Evolutionary conservation across 2,888 invertebrate genomes (phyloP).

Genomic region (Furcula furcula): DNA sequence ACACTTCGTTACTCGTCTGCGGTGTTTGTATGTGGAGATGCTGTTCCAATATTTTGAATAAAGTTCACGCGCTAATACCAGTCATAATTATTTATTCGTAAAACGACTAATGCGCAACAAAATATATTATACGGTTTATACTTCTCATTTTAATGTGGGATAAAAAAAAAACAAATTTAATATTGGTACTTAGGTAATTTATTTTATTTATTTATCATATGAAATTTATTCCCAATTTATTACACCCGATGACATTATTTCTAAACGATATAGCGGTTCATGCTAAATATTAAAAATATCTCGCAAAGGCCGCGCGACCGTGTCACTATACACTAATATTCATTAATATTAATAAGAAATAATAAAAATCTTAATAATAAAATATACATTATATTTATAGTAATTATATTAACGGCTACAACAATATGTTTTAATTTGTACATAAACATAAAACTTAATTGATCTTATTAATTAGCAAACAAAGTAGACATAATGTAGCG

Average conservation of each 20-base stretch:
- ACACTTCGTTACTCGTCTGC: no score
- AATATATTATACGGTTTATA: neutral
- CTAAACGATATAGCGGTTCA: conserved; percentile 4
- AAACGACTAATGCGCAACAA: no score
- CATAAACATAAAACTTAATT: conserved; percentile 18
- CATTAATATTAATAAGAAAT: conserved; percentile 4
- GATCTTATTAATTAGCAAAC: conserved; percentile 18
- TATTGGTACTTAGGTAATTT: no score
- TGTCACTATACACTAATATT: neutral
- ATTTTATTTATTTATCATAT: no score
- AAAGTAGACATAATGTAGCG: conserved; percentile 1
- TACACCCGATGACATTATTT: conserved; percentile 9
- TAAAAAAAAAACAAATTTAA: conserved; percentile 3
- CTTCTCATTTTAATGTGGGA: neutral
- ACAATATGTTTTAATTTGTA: conserved; percentile 14
- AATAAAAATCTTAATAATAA: conserved; percentile 15
- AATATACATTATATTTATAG: conserved; percentile 13
- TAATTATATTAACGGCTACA: conserved; percentile 3
- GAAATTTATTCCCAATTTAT: conserved; percentile 4
- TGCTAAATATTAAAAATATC: conserved; percentile 6
- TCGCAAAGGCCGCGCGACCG: conserved; percentile 4
- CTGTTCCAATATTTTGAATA: no score
- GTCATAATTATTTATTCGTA: no score
- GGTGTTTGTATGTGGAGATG: no score
- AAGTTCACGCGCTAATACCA: no score